Base-by-base conservation (phyloP, 2,888 invertebrate genomes). In the Ischnura elegans region DNA sequence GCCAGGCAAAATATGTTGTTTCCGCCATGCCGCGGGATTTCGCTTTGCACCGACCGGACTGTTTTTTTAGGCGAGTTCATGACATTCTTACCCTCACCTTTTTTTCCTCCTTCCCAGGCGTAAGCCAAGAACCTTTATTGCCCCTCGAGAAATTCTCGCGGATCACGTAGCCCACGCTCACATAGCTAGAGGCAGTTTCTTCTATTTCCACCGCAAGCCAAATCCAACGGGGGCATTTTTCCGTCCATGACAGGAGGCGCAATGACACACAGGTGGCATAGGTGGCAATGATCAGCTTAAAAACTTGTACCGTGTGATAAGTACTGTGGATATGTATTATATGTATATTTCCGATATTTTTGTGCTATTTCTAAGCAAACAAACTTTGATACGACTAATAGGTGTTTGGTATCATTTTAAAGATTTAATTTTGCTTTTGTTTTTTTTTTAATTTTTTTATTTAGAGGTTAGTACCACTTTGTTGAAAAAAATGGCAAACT, bases 1-100 rank as follows among this genome's bases (percentile, higher is more conserved):
- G 76, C n/a, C 61, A 13, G 76, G n/a, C 29, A 76, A 76, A 76
- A 76, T 76, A 76, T 76, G 76, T 76, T 76, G 76, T 76, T 29
- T 76, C 76, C 36, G 8, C 29, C 13, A 36, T 36, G 76, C 16
- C 76, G 13, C 29, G 76, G 16, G 29, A 36, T 76, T 6, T 76
- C 13, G 29, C 36, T 76, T 76, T 36, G 76, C 25, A 21, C 76
- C 36, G 76, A 8, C 36, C 36, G 36, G 10, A 36, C 36, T 36
- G 36, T 36, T 76, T 76, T 76, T 76, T 76, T 76, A 25, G 36
- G 76, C 76, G 29, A 76, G 36, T 76, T 76, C 13, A 13, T 36
- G 76, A 10, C 76, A 36, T 6, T 36, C 36, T 36, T 10, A 29
- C 76, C 29, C 76, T 36, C 36, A 36, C 76, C 10, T 36, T 76